Percentiles rank a stretch among this genome's conserved stretches.
phyloP scores from a whole-genome alignment of 2,888 invertebrate species.

The Morpho achilles region DNA sequence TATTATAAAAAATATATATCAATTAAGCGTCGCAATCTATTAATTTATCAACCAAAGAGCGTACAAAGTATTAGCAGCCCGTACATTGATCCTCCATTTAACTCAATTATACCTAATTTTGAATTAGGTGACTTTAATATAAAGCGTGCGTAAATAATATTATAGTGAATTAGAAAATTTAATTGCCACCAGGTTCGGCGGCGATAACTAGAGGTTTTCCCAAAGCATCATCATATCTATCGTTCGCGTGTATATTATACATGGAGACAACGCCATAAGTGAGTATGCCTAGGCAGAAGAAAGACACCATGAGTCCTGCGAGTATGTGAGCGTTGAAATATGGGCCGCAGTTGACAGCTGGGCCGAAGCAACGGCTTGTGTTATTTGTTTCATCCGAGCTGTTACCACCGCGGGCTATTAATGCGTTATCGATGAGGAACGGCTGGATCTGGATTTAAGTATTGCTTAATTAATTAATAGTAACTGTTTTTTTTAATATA shows the following conservation, averaged over 20 bases:
- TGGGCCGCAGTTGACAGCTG: constrained; percentile 43
- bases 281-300: constrained; percentile 34
- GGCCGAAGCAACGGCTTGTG: constrained; percentile 31
- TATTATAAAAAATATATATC: too few relatives aligned
- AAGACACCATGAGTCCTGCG: constrained; percentile 35
- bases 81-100: too few relatives aligned
- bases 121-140: too few relatives aligned
- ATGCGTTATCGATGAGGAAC: constrained; percentile 7
- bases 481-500: too few relatives aligned
- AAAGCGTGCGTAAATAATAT: too few relatives aligned
- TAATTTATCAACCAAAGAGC: too few relatives aligned
- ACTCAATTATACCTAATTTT: too few relatives aligned
- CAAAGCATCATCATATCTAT: constrained; percentile 47
- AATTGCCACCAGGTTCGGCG: constrained; percentile 11
- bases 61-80: too few relatives aligned
- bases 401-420: background rate
- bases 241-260: constrained; percentile 35
- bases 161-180: background rate
- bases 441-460: constrained; percentile 26
- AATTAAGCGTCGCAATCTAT: too few relatives aligned
- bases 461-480: too few relatives aligned
- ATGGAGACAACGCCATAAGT: constrained; percentile 37
- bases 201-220: constrained; percentile 33
- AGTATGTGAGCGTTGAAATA: constrained; percentile 44
- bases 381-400: background rate